Conservation (phyloP, 2,888 invertebrate species). For the Idaea aversata region DNA sequence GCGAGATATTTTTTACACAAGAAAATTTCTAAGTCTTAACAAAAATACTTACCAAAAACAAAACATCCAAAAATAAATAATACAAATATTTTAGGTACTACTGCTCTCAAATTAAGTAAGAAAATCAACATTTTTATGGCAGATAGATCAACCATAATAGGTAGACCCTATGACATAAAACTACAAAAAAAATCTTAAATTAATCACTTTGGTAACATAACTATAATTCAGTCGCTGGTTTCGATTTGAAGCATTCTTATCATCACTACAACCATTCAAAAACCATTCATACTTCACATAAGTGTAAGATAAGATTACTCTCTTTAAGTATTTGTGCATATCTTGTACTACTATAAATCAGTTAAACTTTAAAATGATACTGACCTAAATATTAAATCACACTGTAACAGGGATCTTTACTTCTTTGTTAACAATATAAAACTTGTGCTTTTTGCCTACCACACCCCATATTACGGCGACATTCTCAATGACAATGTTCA, state of each 20-base stretch:
- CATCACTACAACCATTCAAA: slow-evolving; percentile 28
- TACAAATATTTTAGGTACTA: background rate
- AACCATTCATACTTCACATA: slow-evolving; percentile 29
- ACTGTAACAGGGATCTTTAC: slow-evolving; percentile 85
- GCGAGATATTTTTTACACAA: background rate
- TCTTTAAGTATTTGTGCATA: slow-evolving; percentile 66
- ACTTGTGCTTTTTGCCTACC: slow-evolving; percentile 96
- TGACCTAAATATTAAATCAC: slow-evolving; percentile 52
- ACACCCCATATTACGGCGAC: slow-evolving; percentile 97
- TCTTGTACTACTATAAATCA: slow-evolving; percentile 40
- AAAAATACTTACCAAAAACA: background rate
- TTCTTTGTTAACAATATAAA: slow-evolving; percentile 98
- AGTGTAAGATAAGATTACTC: slow-evolving; percentile 43
- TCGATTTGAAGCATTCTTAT: slow-evolving; percentile 32
- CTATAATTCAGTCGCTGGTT: slow-evolving; percentile 36
- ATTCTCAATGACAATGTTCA: slow-evolving; percentile 96
- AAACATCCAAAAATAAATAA: background rate
- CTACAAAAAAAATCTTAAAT: slow-evolving; percentile 23
- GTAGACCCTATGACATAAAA: slow-evolving; percentile 2
- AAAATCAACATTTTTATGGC: background rate
- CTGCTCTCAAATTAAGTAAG: background rate
- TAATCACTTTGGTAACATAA: slow-evolving; percentile 41
- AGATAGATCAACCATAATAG: background rate
- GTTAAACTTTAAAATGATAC: slow-evolving; percentile 39
- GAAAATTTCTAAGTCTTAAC: background rate